phyloP scores from a whole-genome alignment of 37 sponge, comb jelly and placozoan species.

The Ianthella basta region DNA sequence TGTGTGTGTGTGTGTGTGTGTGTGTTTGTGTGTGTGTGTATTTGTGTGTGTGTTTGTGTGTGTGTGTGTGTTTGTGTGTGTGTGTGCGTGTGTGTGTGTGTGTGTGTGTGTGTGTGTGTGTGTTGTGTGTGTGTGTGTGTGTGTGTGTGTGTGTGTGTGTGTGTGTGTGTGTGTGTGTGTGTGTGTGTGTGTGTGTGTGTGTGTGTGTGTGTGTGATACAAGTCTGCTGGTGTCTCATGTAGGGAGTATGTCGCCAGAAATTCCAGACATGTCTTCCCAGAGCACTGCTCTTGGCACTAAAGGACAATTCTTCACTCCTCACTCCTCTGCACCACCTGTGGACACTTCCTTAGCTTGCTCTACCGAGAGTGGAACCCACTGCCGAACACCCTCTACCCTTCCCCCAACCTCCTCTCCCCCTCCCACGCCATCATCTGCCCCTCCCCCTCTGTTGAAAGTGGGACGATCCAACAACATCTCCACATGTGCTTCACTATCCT shows the following conservation, averaged over 20 bases:
- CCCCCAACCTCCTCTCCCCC: not conserved
- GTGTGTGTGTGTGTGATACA: not conserved
- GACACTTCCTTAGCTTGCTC: not conserved
- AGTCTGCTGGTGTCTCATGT: not conserved
- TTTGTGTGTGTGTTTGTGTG: too few relatives aligned
- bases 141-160: constrained; percentile 24
- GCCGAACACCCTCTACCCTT: not conserved
- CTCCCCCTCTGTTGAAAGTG: too few relatives aligned
- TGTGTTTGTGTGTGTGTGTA: too few relatives aligned
- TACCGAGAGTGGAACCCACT: not conserved
- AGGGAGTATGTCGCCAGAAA: not conserved
- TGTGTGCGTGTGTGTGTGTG: too few relatives aligned
- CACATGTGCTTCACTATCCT: too few relatives aligned
- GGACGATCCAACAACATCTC: too few relatives aligned
- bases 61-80: too few relatives aligned
- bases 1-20: not conserved
- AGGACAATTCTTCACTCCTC: not conserved
- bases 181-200: constrained; percentile 30
- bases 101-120: not conserved
- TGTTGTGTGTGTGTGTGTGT: constrained; percentile 14
- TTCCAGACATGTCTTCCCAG: not conserved
- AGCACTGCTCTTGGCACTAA: not conserved
- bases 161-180: constrained; percentile 41
- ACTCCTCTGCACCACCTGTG: too few relatives aligned
- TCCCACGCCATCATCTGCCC: not conserved